Percentiles rank a stretch among this genome's conserved stretches.
These are phyloP conservation scores for Byasa hedistus DNA, from an alignment of 2,888 invertebrate species.

Conservation along the genomic window DNA sequence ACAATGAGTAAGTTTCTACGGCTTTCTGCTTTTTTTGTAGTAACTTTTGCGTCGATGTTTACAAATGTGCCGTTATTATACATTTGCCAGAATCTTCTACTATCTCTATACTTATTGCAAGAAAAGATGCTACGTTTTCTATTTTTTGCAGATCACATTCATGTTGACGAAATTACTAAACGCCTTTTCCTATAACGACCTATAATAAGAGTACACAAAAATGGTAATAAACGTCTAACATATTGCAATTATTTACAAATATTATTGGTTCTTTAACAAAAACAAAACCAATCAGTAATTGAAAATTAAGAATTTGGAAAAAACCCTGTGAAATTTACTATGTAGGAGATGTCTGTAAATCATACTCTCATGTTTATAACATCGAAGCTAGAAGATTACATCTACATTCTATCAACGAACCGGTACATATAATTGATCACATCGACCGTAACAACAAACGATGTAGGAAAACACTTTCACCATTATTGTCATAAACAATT, in stretches of 20 bases:
- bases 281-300: background rate
- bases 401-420: conserved; percentile 19
- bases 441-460: conserved; percentile 17
- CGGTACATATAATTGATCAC: conserved; percentile 24
- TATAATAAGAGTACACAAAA: too few relatives aligned
- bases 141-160: too few relatives aligned
- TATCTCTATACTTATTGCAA: too few relatives aligned
- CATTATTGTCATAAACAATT: background rate
- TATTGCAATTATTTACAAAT: background rate
- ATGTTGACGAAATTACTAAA: too few relatives aligned
- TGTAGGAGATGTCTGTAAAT: background rate
- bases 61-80: background rate
- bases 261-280: background rate
- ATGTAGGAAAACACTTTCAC: conserved; percentile 27
- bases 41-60: background rate
- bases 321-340: too few relatives aligned
- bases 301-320: background rate
- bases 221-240: too few relatives aligned
- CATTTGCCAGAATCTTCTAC: background rate
- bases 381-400: conserved; percentile 2
- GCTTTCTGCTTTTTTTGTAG: conserved; percentile 3
- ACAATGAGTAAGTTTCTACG: conserved; percentile 21
- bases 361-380: background rate
- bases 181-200: too few relatives aligned
- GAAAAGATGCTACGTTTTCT: too few relatives aligned